Percentiles rank a stretch among this genome's conserved stretches.
These are phyloP conservation scores for Rhorus exstirpatorius DNA, from an alignment of 2,888 invertebrate genomes.

Conservation along the genomic window DNA sequence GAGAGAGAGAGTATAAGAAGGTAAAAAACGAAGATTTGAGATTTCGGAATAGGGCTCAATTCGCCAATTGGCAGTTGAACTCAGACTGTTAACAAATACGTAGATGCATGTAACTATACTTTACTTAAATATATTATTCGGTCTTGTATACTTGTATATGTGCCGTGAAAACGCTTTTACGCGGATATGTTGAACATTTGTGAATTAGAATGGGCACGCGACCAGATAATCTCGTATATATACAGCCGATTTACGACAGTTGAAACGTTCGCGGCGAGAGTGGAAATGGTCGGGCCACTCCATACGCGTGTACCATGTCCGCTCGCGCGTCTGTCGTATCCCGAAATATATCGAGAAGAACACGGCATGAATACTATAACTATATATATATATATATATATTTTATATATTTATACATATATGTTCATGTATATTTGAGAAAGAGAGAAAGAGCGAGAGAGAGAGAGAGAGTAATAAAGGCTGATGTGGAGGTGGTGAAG, in stretches of 20 bases:
- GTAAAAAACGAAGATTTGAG: constrained; percentile 2
- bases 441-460: not conserved
- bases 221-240: constrained; percentile 67
- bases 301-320: constrained; percentile 16
- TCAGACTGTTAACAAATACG: constrained; percentile 8
- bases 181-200: constrained; percentile 53
- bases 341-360: constrained; percentile 61
- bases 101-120: not conserved
- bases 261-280: constrained; percentile 35
- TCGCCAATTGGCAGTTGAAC: constrained; percentile 41
- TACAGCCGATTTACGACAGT: constrained; percentile 60
- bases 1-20: too few relatives aligned
- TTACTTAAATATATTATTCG: constrained; percentile 36
- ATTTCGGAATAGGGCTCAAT: constrained; percentile 25
- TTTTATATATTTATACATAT: constrained; percentile 6
- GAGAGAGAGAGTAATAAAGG: constrained; percentile 9
- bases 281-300: constrained; percentile 45
- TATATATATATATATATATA: not conserved
- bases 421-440: not conserved
- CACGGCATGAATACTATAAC: constrained; percentile 6
- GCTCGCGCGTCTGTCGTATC: constrained; percentile 31
- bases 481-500: not conserved
- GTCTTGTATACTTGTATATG: constrained; percentile 1
- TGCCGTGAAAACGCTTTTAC: constrained; percentile 38
- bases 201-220: constrained; percentile 68